Base-by-base conservation (phyloP, 1,140 invertebrate genomes). In the Plectrocnemia conspersa region DNA sequence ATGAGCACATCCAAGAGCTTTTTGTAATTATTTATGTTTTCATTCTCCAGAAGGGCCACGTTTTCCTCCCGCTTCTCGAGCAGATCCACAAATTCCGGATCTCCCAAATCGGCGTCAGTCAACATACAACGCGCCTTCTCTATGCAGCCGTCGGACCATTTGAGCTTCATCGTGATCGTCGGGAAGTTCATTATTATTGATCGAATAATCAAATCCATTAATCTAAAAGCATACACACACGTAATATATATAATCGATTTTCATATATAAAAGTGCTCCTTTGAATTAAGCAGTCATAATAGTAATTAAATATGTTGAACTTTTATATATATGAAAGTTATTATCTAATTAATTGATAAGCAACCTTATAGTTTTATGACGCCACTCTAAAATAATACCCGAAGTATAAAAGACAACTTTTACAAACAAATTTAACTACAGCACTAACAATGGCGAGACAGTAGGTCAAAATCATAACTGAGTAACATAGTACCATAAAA, bases 121-220 rank as follows among this genome's bases (percentile, higher is more conserved):
- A 80, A 76, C 0, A 85, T 68, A 2, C 59, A 50, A 11, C 68
- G 59, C 1, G 80, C 84, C 0, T 66, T 63, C 5, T 72, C 66
- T 6, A 84, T 59, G 45, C 78, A 79, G 0, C 55, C 58, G 1
- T 81, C 68, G 0, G 79, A 71, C 38, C 87, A 71, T 54, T 79
- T 68, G 1, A 79, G 63, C 3, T 75, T 72, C 6, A 85, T 82
- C 3, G 79, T 77, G 16, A 80, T 75, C 0, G 81, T 79, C 2
- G 76, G 77, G 63, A 83, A 82, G 32, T 73, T 66, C 32, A 71
- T 64, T 38, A 69, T 68, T 2, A 83, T 64, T 0, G 57, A 65
- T 5, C 81, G 76, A 5, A 73, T 64, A 22, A 85, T 64, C 7
- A 61, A 67, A 52, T 90, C 86, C 45, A 93, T 80, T 25, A 94